Evolutionary conservation across 2,113 vertebrate species (phyloP).

Genomic region (Synchiropus splendidus): DNA sequence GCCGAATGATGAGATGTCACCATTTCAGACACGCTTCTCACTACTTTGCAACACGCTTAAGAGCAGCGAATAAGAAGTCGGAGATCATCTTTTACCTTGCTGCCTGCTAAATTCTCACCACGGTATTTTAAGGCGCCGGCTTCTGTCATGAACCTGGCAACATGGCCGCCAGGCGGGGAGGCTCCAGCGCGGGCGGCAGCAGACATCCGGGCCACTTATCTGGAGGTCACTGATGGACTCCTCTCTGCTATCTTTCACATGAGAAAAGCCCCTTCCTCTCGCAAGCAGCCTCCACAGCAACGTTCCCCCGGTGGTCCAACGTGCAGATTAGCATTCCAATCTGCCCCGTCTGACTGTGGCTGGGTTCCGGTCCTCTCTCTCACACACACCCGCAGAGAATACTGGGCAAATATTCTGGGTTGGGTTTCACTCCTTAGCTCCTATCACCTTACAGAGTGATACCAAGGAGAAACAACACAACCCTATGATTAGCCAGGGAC

Average conservation of each 20-base stretch:
- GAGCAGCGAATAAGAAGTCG: constrained; percentile 47
- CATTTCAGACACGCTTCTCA: constrained; percentile 60
- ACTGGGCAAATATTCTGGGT: no score
- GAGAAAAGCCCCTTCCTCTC: constrained; percentile 59
- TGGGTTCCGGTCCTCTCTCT: constrained; percentile 21
- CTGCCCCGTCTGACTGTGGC: constrained; percentile 27
- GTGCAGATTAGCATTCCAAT: constrained; percentile 36
- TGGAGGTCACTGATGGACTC: constrained; percentile 36
- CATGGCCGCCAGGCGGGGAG: no score
- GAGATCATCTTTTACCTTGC: constrained; percentile 56
- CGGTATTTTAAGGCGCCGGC: constrained; percentile 40
- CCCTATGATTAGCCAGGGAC: no score
- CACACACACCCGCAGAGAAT: constrained; percentile 4
- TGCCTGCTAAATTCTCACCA: constrained; percentile 47
- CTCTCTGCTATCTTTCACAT: constrained; percentile 56
- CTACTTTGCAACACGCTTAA: constrained; percentile 59
- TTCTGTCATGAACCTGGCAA: constrained; percentile 59
- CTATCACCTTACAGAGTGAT: no score
- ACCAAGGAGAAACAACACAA: no score
- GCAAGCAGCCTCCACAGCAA: constrained; percentile 26
- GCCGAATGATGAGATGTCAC: constrained; percentile 61
- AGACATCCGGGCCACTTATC: constrained; percentile 32
- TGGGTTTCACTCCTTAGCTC: no score
- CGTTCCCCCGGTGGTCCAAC: constrained; percentile 59
- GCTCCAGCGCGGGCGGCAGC: no score